Base-by-base conservation (phyloP, 92 coral and sea anemone genomes). In the Plumapathes pennacea region DNA sequence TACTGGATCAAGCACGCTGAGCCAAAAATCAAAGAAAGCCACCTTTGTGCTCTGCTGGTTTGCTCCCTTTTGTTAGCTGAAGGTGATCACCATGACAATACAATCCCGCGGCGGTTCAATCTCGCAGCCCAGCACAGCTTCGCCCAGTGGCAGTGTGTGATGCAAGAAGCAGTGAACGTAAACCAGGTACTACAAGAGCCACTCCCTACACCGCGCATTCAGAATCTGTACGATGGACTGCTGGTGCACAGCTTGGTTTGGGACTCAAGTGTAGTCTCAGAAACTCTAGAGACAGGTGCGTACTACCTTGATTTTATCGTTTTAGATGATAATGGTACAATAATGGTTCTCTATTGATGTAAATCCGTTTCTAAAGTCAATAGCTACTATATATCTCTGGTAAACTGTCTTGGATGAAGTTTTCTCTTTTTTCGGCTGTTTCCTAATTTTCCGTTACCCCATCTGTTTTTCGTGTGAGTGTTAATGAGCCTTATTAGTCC, bases 61-160 rank as follows among this genome's bases (percentile, higher is more conserved):
- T 42, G 25, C 10, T 28, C 43, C 31, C 27, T 69, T 2, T 29
- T 3, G 51, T 25, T 22, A 10, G 43, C 24, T 6, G 17, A 10
- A 5, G 38, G 11, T 3, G 13, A 31, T 1, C 32, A 61, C 2
- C 29, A 48, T 25, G 2, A 62, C 4, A 32, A 21, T 4, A 10
- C n/a, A n/a, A 22, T 21, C 27, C n/a, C 13, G 24, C 44, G 50
- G 20, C 40, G n/a, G 5, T 54, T 78, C 40, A 59, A 70, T 52
- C 19, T 78, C 14, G 34, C 25, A 22, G 54, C 52, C 0, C 79
- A 50, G 38, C 85, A 78, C 48, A 71, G 74, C 32, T 71, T 36
- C 15, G 85, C 85, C 62, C 85, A 78, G 32, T 78, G 85, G 85
- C 85, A 78, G 74, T 33, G 78, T 25, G 53, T 78, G 17, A 46